Evolutionary conservation across 2,797 vertebrate genomes (phyloP), one percentile per base, ranked within the genome.

Genomic region (Somateria mollissima): DNA sequence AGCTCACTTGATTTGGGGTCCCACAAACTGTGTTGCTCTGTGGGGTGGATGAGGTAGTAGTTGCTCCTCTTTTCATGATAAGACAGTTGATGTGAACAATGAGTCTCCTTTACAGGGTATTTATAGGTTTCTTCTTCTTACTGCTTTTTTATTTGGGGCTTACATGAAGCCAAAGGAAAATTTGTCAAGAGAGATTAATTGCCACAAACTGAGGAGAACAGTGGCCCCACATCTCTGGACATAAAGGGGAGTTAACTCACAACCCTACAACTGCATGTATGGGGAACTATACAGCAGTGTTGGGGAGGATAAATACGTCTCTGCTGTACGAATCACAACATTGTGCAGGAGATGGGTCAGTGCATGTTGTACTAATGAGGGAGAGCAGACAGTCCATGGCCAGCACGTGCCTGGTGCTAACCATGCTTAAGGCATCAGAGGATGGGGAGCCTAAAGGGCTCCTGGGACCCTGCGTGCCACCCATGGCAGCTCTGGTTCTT

Each of bases 361-460:
- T 10, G 19, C 37, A 19, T 17, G 10, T 41, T 0, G 1, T 60
- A 56, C 61, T 81, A 34, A 60, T 10, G 14, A 71, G 19, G 13
- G 6, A 41, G 43, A 56, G 15, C 9, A 73, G 24, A 32, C 72
- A 82, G 34, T 32, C 22, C 10, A 6, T 10, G 0, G 0, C 39
- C 56, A 9, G 1, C 43, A 10, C 0, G 0, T 77, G 30, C 3
- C 43, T 86, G 70, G 8, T 45, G 10, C 21, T 84, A 58, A 27
- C 43, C 39, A 12, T 1, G 1, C 3, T 47, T 37, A 37, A 0
- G 20, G 6, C 1, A 13, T 5, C 20, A 36, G 64, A 30, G 25
- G 27, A 47, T 0, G 0, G 13, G 21, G 24, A 82, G 27, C 47
- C 2, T 39, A 1, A 84, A 73, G 13, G n/a, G 13, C 2, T 54